Evolutionary conservation across 1,140 invertebrate species (phyloP), one percentile per base, ranked within the genome.

Genomic region (Drosophila punjabiensis): DNA sequence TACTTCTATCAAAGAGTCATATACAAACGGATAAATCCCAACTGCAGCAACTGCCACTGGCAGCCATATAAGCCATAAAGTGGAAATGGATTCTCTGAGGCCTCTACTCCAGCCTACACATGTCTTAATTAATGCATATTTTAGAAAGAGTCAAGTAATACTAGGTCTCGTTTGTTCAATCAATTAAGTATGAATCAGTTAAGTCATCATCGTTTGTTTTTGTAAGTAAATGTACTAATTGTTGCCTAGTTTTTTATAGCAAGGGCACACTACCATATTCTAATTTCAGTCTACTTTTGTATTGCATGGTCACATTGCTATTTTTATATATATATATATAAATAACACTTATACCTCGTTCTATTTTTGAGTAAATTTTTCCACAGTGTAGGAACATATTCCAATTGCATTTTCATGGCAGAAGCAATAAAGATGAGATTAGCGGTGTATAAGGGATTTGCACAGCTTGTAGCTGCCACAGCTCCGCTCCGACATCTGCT

Each of bases 391-490:
- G 32, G 16, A 47, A 68, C 68, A 70, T 68, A 35, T 74, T 56
- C 14, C 30, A 32, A 61, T 33, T 70, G 28, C 70, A 71, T 60
- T 74, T 61, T 55, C 28, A 37, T 56, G 37, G 28, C 48, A 41
- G 37, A 13, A 18, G 37, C 74, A 68, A 77, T 77, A 66, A 77
- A 77, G 62, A 60, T 66, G 63, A 53, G 75, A 77, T 77, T 77
- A 77, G 61, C 59, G 37, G 52, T 47, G 14, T 77, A 50, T 35
- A 45, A 62, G 76, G 76, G 64, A 69, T 78, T 78, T 78, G 75
- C 64, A 77, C 76, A 78, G 74, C 64, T 77, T 78, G 76, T 37
- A 55, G 63, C 55, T 39, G 43, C 47, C 18, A 45, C 52, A 66
- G 24, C 37, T 70, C 13, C 18, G 18, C 32, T 14, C 11, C n/a